Percentiles rank a stretch among this genome's conserved stretches.
Evolutionary conservation across 2,797 vertebrate species (phyloP).

Genomic region (Siniperca obscura): DNA sequence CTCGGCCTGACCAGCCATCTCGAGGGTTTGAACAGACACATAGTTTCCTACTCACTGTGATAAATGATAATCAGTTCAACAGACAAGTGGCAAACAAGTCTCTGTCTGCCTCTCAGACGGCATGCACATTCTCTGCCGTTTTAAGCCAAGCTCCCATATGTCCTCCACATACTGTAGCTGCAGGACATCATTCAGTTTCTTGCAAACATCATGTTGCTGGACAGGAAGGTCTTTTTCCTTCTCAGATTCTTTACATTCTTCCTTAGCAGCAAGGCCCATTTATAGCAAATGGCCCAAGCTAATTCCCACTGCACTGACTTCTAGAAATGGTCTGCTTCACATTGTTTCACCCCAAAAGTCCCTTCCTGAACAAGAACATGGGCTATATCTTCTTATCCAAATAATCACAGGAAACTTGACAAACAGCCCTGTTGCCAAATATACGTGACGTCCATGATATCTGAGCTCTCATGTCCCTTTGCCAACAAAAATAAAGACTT

Average conservation of each 20-base stretch:
- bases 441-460: constrained; percentile 36
- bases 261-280: constrained; percentile 71
- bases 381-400: constrained; percentile 54
- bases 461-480: constrained; percentile 8
- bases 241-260: constrained; percentile 82
- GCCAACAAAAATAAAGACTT: constrained; percentile 54
- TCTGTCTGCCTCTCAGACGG: constrained; percentile 13
- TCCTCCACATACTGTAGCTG: constrained; percentile 31
- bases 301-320: constrained; percentile 68
- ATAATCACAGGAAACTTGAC: constrained; percentile 45
- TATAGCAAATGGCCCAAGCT: constrained; percentile 73
- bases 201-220: constrained; percentile 43
- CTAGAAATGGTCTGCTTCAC: constrained; percentile 53
- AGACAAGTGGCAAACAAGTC: constrained; percentile 38
- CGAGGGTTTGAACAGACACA: constrained; percentile 40
- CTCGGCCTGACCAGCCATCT: constrained; percentile 4
- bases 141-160: constrained; percentile 4
- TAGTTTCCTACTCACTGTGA: constrained; percentile 33
- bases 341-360: constrained; percentile 57
- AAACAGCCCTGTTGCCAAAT: constrained; percentile 29
- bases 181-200: constrained; percentile 19
- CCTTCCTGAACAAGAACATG: constrained; percentile 13
- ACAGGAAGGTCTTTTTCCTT: constrained; percentile 78
- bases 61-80: constrained; percentile 37
- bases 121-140: background rate